Base-by-base conservation (phyloP, 92 coral and sea anemone genomes). In the Desmophyllum pertusum region DNA sequence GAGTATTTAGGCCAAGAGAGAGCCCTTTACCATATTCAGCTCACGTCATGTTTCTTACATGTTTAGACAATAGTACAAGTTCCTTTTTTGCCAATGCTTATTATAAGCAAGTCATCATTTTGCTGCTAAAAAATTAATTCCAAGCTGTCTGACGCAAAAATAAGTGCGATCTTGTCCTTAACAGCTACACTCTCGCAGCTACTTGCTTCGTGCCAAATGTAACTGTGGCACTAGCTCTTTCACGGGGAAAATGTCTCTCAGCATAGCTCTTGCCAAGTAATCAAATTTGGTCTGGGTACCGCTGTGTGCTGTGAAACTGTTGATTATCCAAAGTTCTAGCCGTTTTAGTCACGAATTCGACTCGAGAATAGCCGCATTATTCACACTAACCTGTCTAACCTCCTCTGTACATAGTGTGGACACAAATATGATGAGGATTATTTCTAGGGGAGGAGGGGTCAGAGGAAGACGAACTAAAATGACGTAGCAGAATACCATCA, bases 341-440 rank as follows among this genome's bases (percentile, higher is more conserved):
- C 52, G 18, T 46, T 46, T 48, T 48, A 48, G 53, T 14, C 21
- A 14, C 19, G 18, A 48, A 21, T 48, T 48, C 18, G 3, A 48
- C 53, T 25, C 14, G n/a, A 6, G 5, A 7, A 62, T 10, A 62
- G 2, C 5, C n/a, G 71, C 21, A 33, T 10, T 6, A 37, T 67
- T 19, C 8, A 13, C 41, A 78, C 84, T 18, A 17, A 90, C 96
- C 94, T 93, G 96, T 42, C 96, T 83, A 23, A 88, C 70, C 85
- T 93, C 96, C 79, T 93, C 96, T 48, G 86, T 43, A 38, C 81
- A 88, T 43, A 93, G 68, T 39, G 96, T 87, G 66, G 85, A 86
- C 14, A 93, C 94, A 63, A 93, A 93, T 31, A 70, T 89, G 48
- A 93, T 93, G 41, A 93, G 77, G 31, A 90, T 72, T 73, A 92